Base-by-base conservation (phyloP, 2,888 invertebrate genomes). In the Phania funesta region DNA sequence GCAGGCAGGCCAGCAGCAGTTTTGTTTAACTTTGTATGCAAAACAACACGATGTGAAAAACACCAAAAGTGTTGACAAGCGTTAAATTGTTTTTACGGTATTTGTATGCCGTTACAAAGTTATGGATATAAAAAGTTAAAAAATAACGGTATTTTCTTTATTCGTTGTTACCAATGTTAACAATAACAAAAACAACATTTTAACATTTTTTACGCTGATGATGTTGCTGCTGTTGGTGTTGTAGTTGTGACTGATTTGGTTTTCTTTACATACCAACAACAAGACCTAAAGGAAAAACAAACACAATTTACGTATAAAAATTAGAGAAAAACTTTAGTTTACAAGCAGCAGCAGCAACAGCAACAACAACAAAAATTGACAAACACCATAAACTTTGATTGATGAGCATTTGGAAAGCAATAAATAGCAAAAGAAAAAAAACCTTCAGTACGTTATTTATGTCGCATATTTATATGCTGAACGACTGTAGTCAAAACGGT, bases 331-430 rank as follows among this genome's bases (percentile, higher is more conserved):
- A 20, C 32, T 50, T 52, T 24, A 62, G 41, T 44, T 62, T 54
- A 54, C 62, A 16, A 58, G 26, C 48, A 68, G 48, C 24, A 46
- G 24, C 50, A 60, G 52, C 50, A 73, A 52, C 62, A 41, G 16
- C 52, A 62, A n/a, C 35, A 64, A 38, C 52, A 75, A 54, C 48
- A 58, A 70, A 56, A 64, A 75, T 65, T 76, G 76, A 67, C 70
- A 81, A 77, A 77, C 67, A 68, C 68, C 77, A 81, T 74, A 77
- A 81, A 77, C 81, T 81, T 81, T 81, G 81, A 82, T 82, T 82
- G 81, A 82, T 82, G 77, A 82, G 73, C 77, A 68, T 62, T 77
- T 56, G 44, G 56, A 82, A 80, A 58, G 65, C 48, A 54, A 81
- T n/a, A n/a, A n/a, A n/a, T 50, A 73, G 16, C n/a, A 16, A 41